Evolutionary conservation across 1,140 invertebrate genomes (phyloP).

Genomic region (Aphis craccivora): DNA sequence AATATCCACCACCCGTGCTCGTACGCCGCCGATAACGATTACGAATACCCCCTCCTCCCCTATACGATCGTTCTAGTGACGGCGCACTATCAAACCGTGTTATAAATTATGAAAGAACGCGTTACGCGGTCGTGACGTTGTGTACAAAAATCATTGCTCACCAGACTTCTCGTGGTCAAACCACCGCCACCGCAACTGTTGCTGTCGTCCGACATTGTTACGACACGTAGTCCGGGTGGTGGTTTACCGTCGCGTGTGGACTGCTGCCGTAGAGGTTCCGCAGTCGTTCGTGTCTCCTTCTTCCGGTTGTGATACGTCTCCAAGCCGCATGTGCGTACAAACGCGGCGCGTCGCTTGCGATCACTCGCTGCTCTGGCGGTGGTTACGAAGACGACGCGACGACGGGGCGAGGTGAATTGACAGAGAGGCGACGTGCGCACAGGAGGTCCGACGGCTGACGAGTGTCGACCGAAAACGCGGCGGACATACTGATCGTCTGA

Average conservation of each 20-base stretch:
- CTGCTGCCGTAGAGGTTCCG: not conserved
- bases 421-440: not conserved
- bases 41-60: not conserved
- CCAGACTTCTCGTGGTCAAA: slow-evolving; percentile 37
- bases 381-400: not conserved
- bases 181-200: slow-evolving; percentile 38
- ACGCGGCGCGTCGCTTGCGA: not conserved
- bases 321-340: not conserved
- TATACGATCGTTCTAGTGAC: not conserved
- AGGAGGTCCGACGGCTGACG: not conserved
- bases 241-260: not conserved
- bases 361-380: not conserved
- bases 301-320: not conserved
- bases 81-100: no score
- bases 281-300: not conserved
- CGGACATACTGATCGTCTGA: slow-evolving; percentile 41
- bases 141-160: not conserved
- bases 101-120: not conserved
- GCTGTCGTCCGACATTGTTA: slow-evolving; percentile 49
- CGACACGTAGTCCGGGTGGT: not conserved
- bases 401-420: slow-evolving; percentile 24
- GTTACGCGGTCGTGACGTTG: no score
- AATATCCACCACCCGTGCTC: not conserved
- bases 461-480: slow-evolving; percentile 31
- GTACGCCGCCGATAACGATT: not conserved